Evolutionary conservation across 2,888 invertebrate genomes (phyloP).

Genomic region (Drosophila borealis): DNA sequence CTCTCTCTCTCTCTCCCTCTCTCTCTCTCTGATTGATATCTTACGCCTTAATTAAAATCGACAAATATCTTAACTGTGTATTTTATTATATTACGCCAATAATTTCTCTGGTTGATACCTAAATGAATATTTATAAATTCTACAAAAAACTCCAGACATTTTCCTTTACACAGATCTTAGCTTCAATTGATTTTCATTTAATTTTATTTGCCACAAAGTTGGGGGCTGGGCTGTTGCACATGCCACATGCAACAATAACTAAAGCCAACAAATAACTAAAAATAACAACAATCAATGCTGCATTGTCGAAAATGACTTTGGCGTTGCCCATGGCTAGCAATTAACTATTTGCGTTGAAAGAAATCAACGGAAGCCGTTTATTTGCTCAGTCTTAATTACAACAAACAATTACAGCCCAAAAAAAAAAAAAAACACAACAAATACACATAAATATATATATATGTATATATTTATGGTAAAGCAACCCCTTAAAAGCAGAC

Average conservation of each 20-base stretch:
- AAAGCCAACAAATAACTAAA: constrained; percentile 29
- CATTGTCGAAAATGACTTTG: constrained; percentile 54
- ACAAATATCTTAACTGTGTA: no score
- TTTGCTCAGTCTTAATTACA: constrained; percentile 80
- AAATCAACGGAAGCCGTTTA: constrained; percentile 81
- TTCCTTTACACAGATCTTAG: background rate
- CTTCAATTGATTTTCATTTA: constrained; percentile 34
- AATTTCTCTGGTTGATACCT: no score
- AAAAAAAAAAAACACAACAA: constrained; percentile 21
- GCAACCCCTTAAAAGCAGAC: constrained; percentile 43
- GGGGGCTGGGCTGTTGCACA: constrained; percentile 18
- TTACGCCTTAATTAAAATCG: no score
- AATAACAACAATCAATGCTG: constrained; percentile 55
- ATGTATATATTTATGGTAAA: constrained; percentile 20
- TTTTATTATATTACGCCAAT: no score
- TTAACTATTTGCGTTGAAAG: constrained; percentile 80
- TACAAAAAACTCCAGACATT: no score
- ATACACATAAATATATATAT: constrained; percentile 38
- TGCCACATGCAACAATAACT: constrained; percentile 23
- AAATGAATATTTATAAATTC: no score
- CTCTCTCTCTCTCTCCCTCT: no score
- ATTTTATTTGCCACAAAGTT: constrained; percentile 39
- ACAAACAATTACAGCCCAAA: constrained; percentile 70
- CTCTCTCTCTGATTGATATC: no score
- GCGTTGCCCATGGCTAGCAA: constrained; percentile 68